Evolutionary conservation across 2,888 invertebrate species (phyloP).

Genomic region (Acheta domesticus): DNA sequence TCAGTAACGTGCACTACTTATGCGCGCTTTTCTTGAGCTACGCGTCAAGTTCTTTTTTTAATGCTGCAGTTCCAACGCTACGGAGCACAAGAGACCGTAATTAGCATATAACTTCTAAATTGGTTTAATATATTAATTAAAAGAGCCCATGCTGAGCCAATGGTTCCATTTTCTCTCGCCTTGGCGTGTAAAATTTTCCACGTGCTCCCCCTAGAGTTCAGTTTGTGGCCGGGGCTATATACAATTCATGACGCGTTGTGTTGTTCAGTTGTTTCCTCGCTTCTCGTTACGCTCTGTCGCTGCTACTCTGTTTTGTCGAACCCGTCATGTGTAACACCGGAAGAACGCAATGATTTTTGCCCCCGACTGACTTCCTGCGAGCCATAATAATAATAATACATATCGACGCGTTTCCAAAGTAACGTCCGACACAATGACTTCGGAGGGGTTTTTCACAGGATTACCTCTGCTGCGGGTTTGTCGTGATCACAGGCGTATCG

Average conservation of each 20-base stretch:
- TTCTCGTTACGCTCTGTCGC: conserved; percentile 40
- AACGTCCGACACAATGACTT: conserved; percentile 10
- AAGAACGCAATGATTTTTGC: conserved; percentile 43
- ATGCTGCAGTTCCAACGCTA: neutral
- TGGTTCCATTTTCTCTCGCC: conserved; percentile 18
- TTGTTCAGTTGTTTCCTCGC: conserved; percentile 35
- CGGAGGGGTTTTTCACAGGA: neutral
- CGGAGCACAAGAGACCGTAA: neutral
- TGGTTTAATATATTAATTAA: conserved; percentile 11
- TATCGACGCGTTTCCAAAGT: conserved; percentile 5
- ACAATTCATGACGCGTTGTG: conserved; percentile 27
- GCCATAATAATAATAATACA: conserved; percentile 18
- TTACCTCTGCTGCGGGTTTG: neutral
- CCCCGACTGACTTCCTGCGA: conserved; percentile 38
- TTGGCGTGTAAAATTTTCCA: conserved; percentile 19
- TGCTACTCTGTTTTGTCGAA: conserved; percentile 37
- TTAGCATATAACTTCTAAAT: conserved; percentile 11
- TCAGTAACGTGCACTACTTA: neutral
- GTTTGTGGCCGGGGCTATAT: neutral
- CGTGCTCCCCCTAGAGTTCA: conserved; percentile 19
- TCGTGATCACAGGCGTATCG: neutral
- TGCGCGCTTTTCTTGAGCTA: neutral
- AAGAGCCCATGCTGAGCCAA: neutral
- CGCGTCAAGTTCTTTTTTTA: neutral
- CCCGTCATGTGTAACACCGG: conserved; percentile 42